Base-by-base conservation (phyloP, 2,888 invertebrate species). In the Yponomeuta sedellus region DNA sequence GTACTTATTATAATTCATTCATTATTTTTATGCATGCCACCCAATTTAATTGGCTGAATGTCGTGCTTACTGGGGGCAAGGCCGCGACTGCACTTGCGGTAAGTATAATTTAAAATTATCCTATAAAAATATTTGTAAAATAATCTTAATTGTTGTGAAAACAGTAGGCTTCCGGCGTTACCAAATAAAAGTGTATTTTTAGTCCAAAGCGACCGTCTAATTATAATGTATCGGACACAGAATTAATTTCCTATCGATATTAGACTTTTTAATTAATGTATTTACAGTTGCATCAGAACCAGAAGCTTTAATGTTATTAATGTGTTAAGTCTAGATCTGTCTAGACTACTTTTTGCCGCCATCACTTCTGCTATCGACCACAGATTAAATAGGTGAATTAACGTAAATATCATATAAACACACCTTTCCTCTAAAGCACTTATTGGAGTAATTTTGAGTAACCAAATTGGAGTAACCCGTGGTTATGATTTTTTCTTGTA, bases 271-370 rank as follows among this genome's bases (percentile, higher is more conserved):
- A 52, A 52, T 52, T 52, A 52, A 52, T 52, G 2, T 52, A 52
- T 52, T 12, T 52, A 52, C 44, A 52, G 44, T 52, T 52, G 16
- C 44, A 52, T 52, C 16, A 52, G 44, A 52, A 16, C 44, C 44
- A 52, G 44, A 52, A 52, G 44, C 44, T 52, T 52, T 52, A 16
- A 52, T 52, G 44, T 52, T 52, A 52, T 52, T 52, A 52, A 52
- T 16, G 44, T 44, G 44, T 52, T 52, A 52, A 52, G 44, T 52
- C 44, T 52, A 52, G 44, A 52, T 52, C 44, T 52, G 44, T 52
- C 44, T 52, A 52, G 44, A 52, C 16, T 16, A 16, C 16, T 16
- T 52, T 16, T 52, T 16, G 44, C 44, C 44, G 16, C 44, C 44
- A 3, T 52, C 44, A 52, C 44, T 52, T 52, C 44, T 52, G 44